Evolutionary conservation across 1,140 invertebrate genomes (phyloP), one percentile per base, ranked within the genome.

Genomic region (Homalodisca vitripennis): DNA sequence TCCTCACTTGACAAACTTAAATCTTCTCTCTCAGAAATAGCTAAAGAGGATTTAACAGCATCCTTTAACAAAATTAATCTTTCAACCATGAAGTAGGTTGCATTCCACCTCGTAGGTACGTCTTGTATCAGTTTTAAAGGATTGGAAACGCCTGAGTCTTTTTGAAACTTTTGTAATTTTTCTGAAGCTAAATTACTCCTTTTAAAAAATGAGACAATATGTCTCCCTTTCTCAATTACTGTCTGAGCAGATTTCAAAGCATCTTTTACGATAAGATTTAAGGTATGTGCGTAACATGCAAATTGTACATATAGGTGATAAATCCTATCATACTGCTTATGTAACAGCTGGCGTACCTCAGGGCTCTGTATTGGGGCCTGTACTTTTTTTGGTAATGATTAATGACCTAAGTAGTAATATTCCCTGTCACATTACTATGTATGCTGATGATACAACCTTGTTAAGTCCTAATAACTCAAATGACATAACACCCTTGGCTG

Each of bases 51-150:
- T 75, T 71, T 67, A 29, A 75, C 30, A 73, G 64, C 17, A 79
- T 57, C 47, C 77, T 66, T 31, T 47, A 66, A 66, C 24, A 29
- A 73, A 6, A 78, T 48, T 75, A 81, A 80, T 69, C 79, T 69
- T 69, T 76, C 46, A 0, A 79, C 69, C 79, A 80, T 80, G 66
- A 79, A 77, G 66, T 73, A 79, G 1, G 75, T 78, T 41, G 74
- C 75, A 65, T 80, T 79, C 79, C 76, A 80, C 1, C 76, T 30
- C 0, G 78, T 80, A 2, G 64, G 32, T 0, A 79, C 76, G n/a
- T 75, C 72, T 70, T 78, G 74, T 14, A 78, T 75, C 41, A 78
- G 67, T 70, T 74, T 74, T 3, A 78, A 70, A 26, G 66, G 66
- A 6, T 34, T 3, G 20, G 20, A 12, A 12, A 26, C 24, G n/a